A percentile compares a stretch with the other conserved stretches of the same genome.
phyloP scores from a whole-genome alignment of 2,797 vertebrate genomes.

The Acipenser transmontanus region DNA sequence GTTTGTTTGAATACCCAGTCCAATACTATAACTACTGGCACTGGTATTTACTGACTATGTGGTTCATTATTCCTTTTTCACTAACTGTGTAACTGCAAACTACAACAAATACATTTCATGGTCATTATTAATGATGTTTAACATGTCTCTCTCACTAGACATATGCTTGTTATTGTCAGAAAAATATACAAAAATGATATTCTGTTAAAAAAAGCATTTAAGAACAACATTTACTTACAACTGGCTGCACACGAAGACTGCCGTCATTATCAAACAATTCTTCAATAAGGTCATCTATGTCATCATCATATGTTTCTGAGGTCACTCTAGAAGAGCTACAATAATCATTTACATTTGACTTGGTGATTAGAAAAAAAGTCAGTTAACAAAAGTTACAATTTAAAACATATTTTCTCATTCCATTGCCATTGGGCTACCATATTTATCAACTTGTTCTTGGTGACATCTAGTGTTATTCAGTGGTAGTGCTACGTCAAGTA shows the following conservation, averaged over 20 bases:
- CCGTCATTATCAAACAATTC: slow-evolving; percentile 74
- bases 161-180: neutral
- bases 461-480: no score
- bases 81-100: no score
- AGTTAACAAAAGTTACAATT: neutral
- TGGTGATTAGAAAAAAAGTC: neutral
- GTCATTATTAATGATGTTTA: neutral
- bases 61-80: no score
- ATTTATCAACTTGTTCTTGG: no score
- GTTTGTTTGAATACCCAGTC: no score
- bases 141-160: neutral
- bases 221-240: slow-evolving; percentile 25
- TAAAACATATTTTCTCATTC: neutral
- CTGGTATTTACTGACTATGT: no score
- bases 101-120: neutral
- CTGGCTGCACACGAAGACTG: slow-evolving; percentile 4
- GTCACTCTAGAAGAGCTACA: slow-evolving; percentile 46
- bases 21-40: no score
- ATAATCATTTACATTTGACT: slow-evolving; percentile 15
- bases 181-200: neutral
- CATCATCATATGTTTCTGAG: slow-evolving; percentile 42
- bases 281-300: slow-evolving; percentile 75
- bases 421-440: neutral
- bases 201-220: neutral
- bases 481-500: no score